phyloP scores from a whole-genome alignment of 1,140 invertebrate genomes.

The Diuraphis noxia region DNA sequence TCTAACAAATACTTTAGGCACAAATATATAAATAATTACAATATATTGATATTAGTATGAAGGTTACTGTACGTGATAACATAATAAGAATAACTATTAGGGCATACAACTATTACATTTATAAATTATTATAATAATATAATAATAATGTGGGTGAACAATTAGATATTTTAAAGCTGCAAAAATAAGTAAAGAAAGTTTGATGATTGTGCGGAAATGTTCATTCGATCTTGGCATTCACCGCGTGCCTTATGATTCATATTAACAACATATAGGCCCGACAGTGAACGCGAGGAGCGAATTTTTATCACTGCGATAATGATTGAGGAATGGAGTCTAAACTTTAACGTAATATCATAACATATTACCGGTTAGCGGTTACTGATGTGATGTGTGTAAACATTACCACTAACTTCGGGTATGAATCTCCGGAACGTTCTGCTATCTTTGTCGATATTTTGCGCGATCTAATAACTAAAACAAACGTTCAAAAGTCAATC shows the following conservation, averaged over 20 bases:
- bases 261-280: slow-evolving; percentile 74
- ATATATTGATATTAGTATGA: neutral
- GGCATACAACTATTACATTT: no score
- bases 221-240: slow-evolving; percentile 93
- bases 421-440: neutral
- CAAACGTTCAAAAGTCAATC: neutral
- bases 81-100: neutral
- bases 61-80: neutral
- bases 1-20: neutral
- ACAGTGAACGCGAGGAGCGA: slow-evolving; percentile 85
- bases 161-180: neutral
- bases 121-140: no score
- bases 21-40: neutral
- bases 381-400: neutral
- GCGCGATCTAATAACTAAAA: neutral
- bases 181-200: neutral
- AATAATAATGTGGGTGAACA: neutral
- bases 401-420: neutral
- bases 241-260: slow-evolving; percentile 90
- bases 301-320: neutral
- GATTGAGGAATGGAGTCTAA: neutral
- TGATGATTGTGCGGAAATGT: neutral
- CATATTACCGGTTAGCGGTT: neutral
- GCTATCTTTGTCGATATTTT: neutral
- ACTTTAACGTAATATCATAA: neutral